These are phyloP conservation scores for Emydoidea blandingii DNA, from an alignment of 2,797 vertebrate species.

Conservation along the genomic window DNA sequence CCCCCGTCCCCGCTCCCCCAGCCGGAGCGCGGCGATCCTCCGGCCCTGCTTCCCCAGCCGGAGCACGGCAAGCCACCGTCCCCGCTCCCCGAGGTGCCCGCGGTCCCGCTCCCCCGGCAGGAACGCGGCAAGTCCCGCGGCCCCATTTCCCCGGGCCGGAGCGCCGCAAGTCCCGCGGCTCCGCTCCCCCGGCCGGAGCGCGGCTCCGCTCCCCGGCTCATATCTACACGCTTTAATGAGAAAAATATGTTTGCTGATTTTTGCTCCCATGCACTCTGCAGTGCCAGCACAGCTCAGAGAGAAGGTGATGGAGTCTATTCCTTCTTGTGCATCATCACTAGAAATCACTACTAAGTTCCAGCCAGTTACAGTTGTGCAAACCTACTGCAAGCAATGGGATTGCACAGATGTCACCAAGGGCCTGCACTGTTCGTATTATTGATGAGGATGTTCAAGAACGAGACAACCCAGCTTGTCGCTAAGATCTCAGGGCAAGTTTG, in stretches of 20 bases:
- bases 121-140: too few relatives aligned
- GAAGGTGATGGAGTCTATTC: neutral
- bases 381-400: fast-evolving
- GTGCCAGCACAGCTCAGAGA: neutral
- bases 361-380: neutral
- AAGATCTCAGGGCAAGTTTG: neutral
- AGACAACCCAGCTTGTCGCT: neutral
- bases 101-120: too few relatives aligned
- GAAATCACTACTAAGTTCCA: neutral
- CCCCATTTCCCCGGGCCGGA: too few relatives aligned
- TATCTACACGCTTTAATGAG: neutral
- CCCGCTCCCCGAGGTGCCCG: too few relatives aligned
- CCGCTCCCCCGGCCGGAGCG: too few relatives aligned
- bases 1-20: too few relatives aligned
- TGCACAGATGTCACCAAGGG: neutral
- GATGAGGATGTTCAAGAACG: neutral
- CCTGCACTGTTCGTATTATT: neutral
- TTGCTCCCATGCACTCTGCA: neutral
- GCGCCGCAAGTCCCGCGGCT: too few relatives aligned
- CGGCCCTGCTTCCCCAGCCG: too few relatives aligned
- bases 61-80: neutral
- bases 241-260: neutral
- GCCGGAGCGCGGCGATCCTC: too few relatives aligned
- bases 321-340: neutral
- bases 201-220: neutral